Conservation (phyloP, 2,797 vertebrate genomes). For the Triplophysa yarkandensis region DNA sequence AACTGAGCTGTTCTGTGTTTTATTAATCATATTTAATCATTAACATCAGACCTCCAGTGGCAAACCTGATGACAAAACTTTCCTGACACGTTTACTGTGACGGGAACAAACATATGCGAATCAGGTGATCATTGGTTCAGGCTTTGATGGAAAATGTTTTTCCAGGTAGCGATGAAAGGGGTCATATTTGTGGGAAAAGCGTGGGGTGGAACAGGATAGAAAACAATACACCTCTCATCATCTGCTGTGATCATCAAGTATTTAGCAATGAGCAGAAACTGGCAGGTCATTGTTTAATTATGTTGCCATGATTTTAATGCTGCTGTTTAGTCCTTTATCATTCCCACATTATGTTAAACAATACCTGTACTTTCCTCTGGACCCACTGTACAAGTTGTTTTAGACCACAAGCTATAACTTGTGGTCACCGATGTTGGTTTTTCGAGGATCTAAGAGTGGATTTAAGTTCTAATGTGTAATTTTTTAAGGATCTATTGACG, state of each 20-base stretch:
- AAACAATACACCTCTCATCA: slow-evolving; percentile 64
- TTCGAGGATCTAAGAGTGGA: too few species aligned
- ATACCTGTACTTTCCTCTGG: slow-evolving; percentile 27
- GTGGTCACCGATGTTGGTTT: not conserved
- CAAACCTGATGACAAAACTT: not conserved
- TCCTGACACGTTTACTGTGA: not conserved
- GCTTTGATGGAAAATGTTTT: slow-evolving; percentile 19
- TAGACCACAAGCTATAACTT: not conserved
- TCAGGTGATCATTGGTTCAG: slow-evolving; percentile 34
- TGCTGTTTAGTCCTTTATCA: slow-evolving; percentile 36
- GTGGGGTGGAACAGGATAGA: slow-evolving; percentile 67
- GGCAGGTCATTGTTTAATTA: slow-evolving; percentile 37
- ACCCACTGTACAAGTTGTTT: slow-evolving; percentile 26
- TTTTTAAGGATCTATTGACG: too few species aligned
- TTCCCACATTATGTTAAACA: slow-evolving; percentile 36
- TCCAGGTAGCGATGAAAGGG: slow-evolving; percentile 55
- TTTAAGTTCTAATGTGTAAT: too few species aligned
- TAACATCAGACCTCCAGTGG: slow-evolving; percentile 7
- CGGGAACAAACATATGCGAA: not conserved
- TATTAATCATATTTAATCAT: slow-evolving; percentile 3
- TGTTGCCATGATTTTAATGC: slow-evolving; percentile 14
- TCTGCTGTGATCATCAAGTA: slow-evolving; percentile 61
- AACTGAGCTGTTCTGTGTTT: not conserved
- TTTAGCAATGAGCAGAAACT: slow-evolving; percentile 50
- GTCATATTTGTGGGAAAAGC: slow-evolving; percentile 42